A percentile compares a stretch with the other conserved stretches of the same genome.
These are phyloP conservation scores for Phyto melanocephala DNA, from an alignment of 2,888 invertebrate genomes.

Conservation along the genomic window DNA sequence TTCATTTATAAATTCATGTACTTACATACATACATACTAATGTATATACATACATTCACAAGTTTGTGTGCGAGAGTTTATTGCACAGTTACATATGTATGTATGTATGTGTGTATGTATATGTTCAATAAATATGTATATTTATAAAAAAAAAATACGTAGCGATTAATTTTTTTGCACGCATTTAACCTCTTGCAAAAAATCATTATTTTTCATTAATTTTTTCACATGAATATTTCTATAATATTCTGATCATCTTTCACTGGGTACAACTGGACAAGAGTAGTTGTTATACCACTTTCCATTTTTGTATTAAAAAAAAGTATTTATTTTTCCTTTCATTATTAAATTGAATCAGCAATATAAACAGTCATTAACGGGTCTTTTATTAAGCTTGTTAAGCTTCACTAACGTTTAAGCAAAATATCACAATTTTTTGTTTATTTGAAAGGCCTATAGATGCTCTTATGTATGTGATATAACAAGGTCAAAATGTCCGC, in stretches of 20 bases:
- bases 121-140: too few relatives aligned
- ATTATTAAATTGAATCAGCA: neutral
- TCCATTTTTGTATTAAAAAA: slow-evolving; percentile 23
- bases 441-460: too few relatives aligned
- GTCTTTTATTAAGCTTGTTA: too few relatives aligned
- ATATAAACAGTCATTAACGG: neutral
- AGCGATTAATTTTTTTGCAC: neutral
- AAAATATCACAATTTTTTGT: too few relatives aligned
- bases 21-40: neutral
- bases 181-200: slow-evolving; percentile 9
- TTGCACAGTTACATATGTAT: too few relatives aligned
- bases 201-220: neutral
- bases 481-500: too few relatives aligned
- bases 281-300: slow-evolving; percentile 35
- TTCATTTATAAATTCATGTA: too few relatives aligned
- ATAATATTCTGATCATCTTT: slow-evolving; percentile 38
- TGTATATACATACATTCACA: neutral
- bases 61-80: too few relatives aligned
- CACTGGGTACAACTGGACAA: neutral
- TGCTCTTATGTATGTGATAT: too few relatives aligned
- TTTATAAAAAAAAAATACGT: neutral
- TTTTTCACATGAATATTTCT: neutral
- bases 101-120: too few relatives aligned
- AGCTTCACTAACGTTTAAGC: too few relatives aligned
- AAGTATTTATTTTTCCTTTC: neutral